Conservation (phyloP, 1,140 invertebrate genomes). For the Diorhabda carinulata region DNA sequence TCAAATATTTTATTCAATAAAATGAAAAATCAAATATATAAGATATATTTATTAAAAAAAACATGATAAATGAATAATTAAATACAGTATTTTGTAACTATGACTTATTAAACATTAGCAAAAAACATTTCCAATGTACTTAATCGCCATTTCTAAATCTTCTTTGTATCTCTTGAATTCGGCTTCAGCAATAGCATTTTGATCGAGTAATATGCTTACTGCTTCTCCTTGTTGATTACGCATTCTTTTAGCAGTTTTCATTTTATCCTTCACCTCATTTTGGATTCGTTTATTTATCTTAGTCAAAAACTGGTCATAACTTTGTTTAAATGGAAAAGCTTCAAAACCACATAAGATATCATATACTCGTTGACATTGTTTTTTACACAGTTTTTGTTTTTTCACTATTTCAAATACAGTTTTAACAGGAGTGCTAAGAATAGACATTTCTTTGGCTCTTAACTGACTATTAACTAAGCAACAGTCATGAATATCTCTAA, state of each 20-base stretch:
- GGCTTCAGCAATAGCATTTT: constrained; percentile 18
- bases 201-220: constrained; percentile 14
- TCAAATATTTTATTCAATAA: too few species aligned
- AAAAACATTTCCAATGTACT: constrained; percentile 16
- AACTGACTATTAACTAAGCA: constrained; percentile 24
- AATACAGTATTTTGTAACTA: too few species aligned
- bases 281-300: constrained; percentile 30
- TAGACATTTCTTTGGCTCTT: constrained; percentile 13
- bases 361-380: constrained; percentile 32
- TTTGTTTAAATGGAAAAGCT: constrained; percentile 13
- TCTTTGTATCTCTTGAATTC: constrained; percentile 29
- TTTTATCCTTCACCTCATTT: constrained; percentile 27
- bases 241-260: constrained; percentile 26
- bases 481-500: constrained; percentile 36
- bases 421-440: constrained; percentile 17
- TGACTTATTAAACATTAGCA: too few species aligned
- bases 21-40: too few species aligned
- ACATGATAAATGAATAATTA: too few species aligned
- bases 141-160: constrained; percentile 27
- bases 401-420: constrained; percentile 24
- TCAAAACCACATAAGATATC: constrained; percentile 35
- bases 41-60: too few species aligned
- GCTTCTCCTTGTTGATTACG: constrained; percentile 16
- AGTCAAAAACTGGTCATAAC: constrained; percentile 25
- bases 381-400: constrained; percentile 33